phyloP scores from a whole-genome alignment of 2,888 invertebrate species.

The Myopa testacea region DNA sequence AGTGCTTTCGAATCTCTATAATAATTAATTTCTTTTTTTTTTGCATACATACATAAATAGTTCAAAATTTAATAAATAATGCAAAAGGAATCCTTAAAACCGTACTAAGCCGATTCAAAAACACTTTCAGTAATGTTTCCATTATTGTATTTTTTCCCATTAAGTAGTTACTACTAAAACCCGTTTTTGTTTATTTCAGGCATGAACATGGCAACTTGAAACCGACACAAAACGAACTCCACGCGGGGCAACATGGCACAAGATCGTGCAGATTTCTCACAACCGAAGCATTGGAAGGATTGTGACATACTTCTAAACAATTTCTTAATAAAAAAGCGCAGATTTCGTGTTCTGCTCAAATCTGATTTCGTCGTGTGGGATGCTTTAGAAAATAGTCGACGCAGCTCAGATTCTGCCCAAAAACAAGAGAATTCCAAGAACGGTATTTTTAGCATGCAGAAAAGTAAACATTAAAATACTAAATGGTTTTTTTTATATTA shows the following conservation, averaged over 20 bases:
- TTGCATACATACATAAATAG: too few relatives aligned
- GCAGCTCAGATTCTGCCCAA: constrained; percentile 61
- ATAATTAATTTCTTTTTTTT: too few relatives aligned
- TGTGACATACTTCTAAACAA: constrained; percentile 69
- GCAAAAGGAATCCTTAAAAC: too few relatives aligned
- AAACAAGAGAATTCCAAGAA: constrained; percentile 64
- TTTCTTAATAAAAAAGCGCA: constrained; percentile 74
- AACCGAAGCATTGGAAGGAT: constrained; percentile 11
- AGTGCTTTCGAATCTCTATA: too few relatives aligned
- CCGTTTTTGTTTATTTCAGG: constrained; percentile 7
- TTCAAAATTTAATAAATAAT: too few relatives aligned
- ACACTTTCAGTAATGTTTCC: too few relatives aligned
- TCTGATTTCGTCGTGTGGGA: constrained; percentile 75
- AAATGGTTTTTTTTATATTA: constrained; percentile 29
- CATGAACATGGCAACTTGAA: constrained; percentile 22
- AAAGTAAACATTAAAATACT: background rate
- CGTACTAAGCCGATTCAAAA: too few relatives aligned
- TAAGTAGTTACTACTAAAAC: too few relatives aligned
- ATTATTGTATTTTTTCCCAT: too few relatives aligned
- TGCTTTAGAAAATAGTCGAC: constrained; percentile 61
- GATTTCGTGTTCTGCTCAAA: constrained; percentile 75
- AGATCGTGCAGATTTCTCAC: constrained; percentile 43
- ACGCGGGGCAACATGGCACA: constrained; percentile 52
- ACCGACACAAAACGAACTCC: background rate
- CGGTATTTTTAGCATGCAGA: constrained; percentile 50